Evolutionary conservation across 2,113 vertebrate species (phyloP), one percentile per base, ranked within the genome.

Genomic region (Aramus guarauna): DNA sequence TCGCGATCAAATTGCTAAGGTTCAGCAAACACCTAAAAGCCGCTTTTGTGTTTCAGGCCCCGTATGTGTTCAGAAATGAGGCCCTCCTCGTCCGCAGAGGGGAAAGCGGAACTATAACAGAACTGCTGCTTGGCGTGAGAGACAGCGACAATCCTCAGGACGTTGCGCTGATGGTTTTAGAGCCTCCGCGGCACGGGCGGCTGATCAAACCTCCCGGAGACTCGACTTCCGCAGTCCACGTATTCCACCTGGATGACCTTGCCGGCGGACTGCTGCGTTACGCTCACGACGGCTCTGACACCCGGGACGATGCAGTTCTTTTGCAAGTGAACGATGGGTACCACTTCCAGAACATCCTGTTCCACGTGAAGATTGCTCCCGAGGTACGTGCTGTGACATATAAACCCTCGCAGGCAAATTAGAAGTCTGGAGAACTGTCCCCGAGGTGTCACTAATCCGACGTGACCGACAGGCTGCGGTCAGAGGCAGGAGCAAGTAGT

Each of bases 131-230:
- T 22, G 98, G 98, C 27, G 96, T 99, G 56, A 97, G 98, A 36
- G 99, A 99, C 92, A 94, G 97, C 0, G 99, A 99, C 98, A 99
- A 99, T 32, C 98, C 98, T 3, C 97, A 98, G 41, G 99, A 99
- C 0, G 98, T 99, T 34, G 96, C 98, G 24, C 77, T 99, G 26
- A 76, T 97, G 88, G 98, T 99, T 66, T 91, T 99, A 3, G 98
- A 99, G 26, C 93, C 98, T 2, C 99, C 99, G 2, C 97, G 10
- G 14, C 98, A 98, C 1, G 99, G 99, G 69, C 97, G 43, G 9
- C 97, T 99, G 88, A 93, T 98, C 16, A 98, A 80, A 59, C 58
- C 98, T 69, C 94, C 97, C 1, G 71, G 95, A 15, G 96, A 98
- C 34, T 52, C 92, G 0, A 47, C 32, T 34, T 52, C 79, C 26